Conservation (phyloP, 2,888 invertebrate genomes). For the Drosophila vallismaia region DNA sequence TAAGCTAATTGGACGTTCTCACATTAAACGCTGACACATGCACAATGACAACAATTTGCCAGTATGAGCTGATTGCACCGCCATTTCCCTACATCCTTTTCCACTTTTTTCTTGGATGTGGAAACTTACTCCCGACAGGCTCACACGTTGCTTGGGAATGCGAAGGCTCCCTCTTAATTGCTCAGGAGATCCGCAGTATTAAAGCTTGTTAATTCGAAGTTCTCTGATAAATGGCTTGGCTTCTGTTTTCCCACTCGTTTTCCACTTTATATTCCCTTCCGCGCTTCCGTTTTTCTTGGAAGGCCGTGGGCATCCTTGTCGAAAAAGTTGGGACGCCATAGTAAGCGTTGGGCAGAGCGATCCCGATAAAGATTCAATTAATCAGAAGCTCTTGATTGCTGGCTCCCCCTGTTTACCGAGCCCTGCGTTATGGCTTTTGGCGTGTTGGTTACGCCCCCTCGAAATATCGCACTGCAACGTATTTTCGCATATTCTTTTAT, state of each 20-base stretch:
- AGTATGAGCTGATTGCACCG: conserved; percentile 52
- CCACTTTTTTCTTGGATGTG: neutral
- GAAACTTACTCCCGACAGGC: neutral
- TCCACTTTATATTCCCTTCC: neutral
- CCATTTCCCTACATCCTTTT: conserved; percentile 10
- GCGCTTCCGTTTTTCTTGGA: conserved; percentile 20
- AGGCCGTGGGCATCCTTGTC: neutral
- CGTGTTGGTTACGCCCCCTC: conserved; percentile 33
- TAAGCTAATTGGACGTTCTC: conserved; percentile 33
- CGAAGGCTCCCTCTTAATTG: conserved; percentile 47
- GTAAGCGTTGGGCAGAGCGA: conserved; percentile 8
- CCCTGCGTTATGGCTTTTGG: conserved; percentile 29
- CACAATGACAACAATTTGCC: conserved; percentile 55
- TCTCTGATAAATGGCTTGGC: conserved; percentile 59
- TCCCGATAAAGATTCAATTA: conserved; percentile 39
- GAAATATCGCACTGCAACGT: conserved; percentile 21
- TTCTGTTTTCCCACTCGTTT: neutral
- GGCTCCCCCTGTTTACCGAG: conserved; percentile 2
- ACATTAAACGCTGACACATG: conserved; percentile 29
- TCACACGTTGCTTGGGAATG: neutral
- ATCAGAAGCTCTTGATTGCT: conserved; percentile 35
- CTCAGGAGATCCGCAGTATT: conserved; percentile 37
- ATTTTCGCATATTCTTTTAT: neutral
- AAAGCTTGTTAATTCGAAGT: conserved; percentile 63
- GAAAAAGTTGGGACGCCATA: neutral